Percentiles rank a stretch among this genome's conserved stretches.
Conservation (phyloP, 2,113 vertebrate species). For the Onychorhynchus coronatus region DNA sequence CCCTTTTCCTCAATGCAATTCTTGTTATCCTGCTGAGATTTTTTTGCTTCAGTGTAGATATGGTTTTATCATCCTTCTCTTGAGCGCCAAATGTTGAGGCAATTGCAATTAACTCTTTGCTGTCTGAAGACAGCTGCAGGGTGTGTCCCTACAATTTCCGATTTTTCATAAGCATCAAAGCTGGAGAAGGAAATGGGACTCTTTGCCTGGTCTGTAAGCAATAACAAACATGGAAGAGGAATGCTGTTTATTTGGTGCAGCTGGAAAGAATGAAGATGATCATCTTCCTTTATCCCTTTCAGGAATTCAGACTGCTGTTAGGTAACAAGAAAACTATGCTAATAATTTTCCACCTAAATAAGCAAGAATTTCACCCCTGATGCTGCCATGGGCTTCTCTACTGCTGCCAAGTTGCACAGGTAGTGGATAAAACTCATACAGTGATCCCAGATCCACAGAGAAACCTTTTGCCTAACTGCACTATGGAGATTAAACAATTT, state of each 20-base stretch:
- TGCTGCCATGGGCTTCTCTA: slow-evolving; percentile 6
- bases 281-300: slow-evolving; percentile 53
- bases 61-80: neutral
- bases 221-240: slow-evolving; percentile 60
- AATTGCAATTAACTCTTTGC: slow-evolving; percentile 1
- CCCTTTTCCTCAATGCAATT: neutral
- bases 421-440: neutral
- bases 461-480: neutral
- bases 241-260: slow-evolving; percentile 67
- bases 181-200: slow-evolving; percentile 16
- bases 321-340: slow-evolving; percentile 66
- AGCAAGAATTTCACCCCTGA: slow-evolving; percentile 35
- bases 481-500: neutral
- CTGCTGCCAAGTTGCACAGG: slow-evolving; percentile 9
- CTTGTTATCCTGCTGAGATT: neutral
- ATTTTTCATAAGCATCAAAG: slow-evolving; percentile 30
- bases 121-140: neutral
- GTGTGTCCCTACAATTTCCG: neutral
- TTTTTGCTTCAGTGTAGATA: neutral
- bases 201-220: slow-evolving; percentile 25
- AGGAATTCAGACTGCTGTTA: slow-evolving; percentile 58
- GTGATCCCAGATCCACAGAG: neutral
- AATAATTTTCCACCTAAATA: slow-evolving; percentile 57
- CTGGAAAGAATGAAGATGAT: slow-evolving; percentile 62
- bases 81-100: neutral